Base-by-base conservation (phyloP, 1,140 invertebrate genomes). In the Wiebesia pumilae region DNA sequence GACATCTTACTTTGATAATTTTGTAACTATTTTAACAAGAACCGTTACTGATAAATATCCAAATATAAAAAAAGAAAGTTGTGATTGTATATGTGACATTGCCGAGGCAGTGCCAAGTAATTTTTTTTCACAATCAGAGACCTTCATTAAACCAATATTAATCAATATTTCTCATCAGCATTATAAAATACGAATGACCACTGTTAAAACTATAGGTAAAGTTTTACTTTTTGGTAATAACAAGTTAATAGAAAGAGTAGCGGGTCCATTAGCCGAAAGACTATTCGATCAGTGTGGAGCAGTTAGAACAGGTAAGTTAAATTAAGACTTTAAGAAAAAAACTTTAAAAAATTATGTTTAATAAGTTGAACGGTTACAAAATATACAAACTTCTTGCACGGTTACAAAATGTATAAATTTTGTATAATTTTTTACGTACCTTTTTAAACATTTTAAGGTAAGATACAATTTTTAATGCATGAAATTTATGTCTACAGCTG, bases 141-240 rank as follows among this genome's bases (percentile, higher is more conserved):
- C 92, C 67, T 94, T 98, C 81, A 94, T 97, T 0, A 96, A 96
- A 89, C 96, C 97, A 21, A 92, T 98, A 0, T 90, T 97, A 30
- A 92, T 92, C 40, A 96, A 96, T 90, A 95, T 98, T 87, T 93
- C 95, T 75, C 97, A 98, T 92, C 97, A 98, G 90, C 97, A 98
- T 92, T 97, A 96, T 77, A 96, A 95, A 94, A 96, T 98, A 69
- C 93, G 98, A 88, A 95, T 96, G 10, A 94, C 95, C 62, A 96
- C 96, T 35, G 94, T 98, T 40, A 94, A 95, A 91, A 96, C 97
- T 58, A 95, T 98, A 83, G 93, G 96, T 83, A 91, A 94, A 93
- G 92, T 96, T 84, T 92, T 96, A 87, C 92, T 94, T 85, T 92
- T 95, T 93, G 94, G 96, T 88, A 94, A 95, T 90, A 95, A 94